A percentile compares a stretch with the other conserved stretches of the same genome.
These are phyloP conservation scores for Pogonocherus hispidulus DNA, from an alignment of 2,888 invertebrate genomes.

Conservation along the genomic window DNA sequence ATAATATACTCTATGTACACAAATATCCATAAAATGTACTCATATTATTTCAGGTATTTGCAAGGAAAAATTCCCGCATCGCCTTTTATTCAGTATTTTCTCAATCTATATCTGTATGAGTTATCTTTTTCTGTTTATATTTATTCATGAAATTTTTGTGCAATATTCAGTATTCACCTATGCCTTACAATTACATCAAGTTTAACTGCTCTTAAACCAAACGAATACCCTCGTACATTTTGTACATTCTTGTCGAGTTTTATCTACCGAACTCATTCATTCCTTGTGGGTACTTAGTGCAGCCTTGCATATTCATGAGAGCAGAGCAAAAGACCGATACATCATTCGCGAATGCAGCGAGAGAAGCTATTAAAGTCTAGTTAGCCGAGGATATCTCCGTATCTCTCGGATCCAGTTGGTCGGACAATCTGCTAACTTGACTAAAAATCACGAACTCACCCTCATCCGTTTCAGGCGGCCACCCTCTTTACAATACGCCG, in stretches of 20 bases:
- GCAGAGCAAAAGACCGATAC: slow-evolving; percentile 52
- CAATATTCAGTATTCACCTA: too few species aligned
- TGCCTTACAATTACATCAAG: too few species aligned
- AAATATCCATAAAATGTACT: too few species aligned
- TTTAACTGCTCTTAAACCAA: too few species aligned
- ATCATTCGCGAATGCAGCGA: slow-evolving; percentile 55
- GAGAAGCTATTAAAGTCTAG: slow-evolving; percentile 63
- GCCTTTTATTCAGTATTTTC: too few species aligned
- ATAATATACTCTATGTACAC: too few species aligned
- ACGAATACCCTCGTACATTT: neutral
- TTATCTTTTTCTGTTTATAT: too few species aligned
- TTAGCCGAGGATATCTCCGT: slow-evolving; percentile 59
- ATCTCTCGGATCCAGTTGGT: slow-evolving; percentile 62
- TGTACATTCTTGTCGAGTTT: slow-evolving; percentile 24
- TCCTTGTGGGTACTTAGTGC: slow-evolving; percentile 32
- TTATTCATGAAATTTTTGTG: too few species aligned
- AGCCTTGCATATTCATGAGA: slow-evolving; percentile 38
- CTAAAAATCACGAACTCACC: slow-evolving; percentile 64
- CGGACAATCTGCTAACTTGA: slow-evolving; percentile 64
- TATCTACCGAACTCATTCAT: slow-evolving; percentile 46
- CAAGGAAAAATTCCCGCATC: too few species aligned
- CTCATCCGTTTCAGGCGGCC: slow-evolving; percentile 38
- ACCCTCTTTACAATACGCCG: slow-evolving; percentile 23
- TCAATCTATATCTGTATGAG: too few species aligned
- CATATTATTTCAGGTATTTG: too few species aligned